Conservation (phyloP, 2,113 vertebrate species). For the Heteronetta atricapilla region DNA sequence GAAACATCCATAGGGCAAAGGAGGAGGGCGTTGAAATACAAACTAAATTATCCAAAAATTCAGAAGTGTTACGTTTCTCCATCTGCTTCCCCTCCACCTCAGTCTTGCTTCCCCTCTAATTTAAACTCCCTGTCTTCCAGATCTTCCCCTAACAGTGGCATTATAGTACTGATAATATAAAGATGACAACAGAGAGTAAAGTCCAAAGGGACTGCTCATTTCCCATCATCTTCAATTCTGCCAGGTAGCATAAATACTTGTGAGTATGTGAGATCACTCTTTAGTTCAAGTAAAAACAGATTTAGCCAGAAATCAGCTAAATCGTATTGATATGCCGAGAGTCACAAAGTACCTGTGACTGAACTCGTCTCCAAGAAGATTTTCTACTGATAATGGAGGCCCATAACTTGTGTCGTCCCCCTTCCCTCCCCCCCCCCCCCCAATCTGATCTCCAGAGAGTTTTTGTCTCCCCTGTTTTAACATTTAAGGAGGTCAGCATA, state of each 20-base stretch:
- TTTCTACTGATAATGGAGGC: neutral
- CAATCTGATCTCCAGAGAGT: neutral
- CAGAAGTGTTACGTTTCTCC: neutral
- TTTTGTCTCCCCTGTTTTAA: neutral
- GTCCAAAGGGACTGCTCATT: neutral
- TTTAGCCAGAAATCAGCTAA: neutral
- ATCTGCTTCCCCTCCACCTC: too few species aligned
- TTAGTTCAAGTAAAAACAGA: neutral
- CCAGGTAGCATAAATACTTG: neutral
- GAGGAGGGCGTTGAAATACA: neutral
- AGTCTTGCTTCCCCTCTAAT: neutral
- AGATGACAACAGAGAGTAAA: neutral
- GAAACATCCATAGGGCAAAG: neutral
- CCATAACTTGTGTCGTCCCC: neutral
- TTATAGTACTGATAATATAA: neutral
- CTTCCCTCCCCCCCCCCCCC: too few species aligned
- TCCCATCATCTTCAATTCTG: neutral
- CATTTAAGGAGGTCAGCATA: neutral
- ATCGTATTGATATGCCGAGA: neutral
- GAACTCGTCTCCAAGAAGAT: neutral
- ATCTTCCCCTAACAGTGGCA: neutral
- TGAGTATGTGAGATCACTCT: neutral
- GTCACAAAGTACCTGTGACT: neutral
- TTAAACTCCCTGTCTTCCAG: neutral
- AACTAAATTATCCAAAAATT: neutral